A percentile compares a stretch with the other conserved stretches of the same genome.
Evolutionary conservation across 2,797 vertebrate genomes (phyloP).

Genomic region (Galago senegalensis): DNA sequence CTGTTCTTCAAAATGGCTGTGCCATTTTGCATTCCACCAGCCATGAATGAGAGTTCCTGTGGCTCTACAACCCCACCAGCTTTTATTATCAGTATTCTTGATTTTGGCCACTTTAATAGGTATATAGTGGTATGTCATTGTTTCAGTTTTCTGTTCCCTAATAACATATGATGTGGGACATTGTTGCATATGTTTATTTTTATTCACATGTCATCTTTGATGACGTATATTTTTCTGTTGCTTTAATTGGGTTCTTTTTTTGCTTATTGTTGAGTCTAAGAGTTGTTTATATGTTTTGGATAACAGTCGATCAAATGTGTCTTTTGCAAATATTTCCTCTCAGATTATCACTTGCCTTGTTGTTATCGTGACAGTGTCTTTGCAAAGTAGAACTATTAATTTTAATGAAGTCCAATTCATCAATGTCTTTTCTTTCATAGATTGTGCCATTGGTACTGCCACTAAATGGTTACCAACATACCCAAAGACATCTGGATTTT

Average conservation of each 20-base stretch:
- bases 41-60: neutral
- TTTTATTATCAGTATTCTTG: neutral
- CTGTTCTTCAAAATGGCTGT: neutral
- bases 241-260: neutral
- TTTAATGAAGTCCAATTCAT: neutral
- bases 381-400: neutral
- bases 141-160: neutral
- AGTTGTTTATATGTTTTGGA: neutral
- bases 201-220: neutral
- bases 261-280: neutral
- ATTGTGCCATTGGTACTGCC: neutral
- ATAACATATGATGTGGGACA: too few species aligned
- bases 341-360: neutral
- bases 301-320: too few species aligned
- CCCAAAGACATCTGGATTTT: neutral
- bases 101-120: neutral
- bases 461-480: neutral
- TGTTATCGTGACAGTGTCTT: neutral
- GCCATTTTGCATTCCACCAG: neutral
- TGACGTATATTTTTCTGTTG: neutral
- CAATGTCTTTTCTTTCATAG: neutral
- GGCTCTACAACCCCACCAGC: neutral
- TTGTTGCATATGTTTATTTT: neutral
- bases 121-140: neutral
- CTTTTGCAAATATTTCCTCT: neutral